Conservation (phyloP, 2,113 vertebrate species). For the Porphyrio hochstetteri region DNA sequence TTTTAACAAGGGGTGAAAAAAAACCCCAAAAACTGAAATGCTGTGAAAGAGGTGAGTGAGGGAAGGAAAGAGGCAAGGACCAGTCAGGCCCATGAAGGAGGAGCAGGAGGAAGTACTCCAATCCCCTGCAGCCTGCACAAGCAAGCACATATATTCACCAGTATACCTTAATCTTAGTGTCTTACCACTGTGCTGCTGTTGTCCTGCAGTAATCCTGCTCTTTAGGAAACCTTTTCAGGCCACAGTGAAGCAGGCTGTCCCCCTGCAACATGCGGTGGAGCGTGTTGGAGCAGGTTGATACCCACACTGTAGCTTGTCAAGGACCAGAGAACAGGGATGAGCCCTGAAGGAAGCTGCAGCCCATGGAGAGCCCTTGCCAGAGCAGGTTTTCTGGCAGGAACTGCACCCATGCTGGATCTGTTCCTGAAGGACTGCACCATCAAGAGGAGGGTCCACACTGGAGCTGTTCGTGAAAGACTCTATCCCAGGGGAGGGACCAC, state of each 20-base stretch:
- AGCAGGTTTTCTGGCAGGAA: background rate
- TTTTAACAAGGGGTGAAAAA: background rate
- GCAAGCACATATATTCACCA: background rate
- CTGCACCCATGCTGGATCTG: no score
- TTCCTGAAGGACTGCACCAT: background rate
- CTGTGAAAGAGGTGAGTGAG: background rate
- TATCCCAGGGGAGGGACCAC: rapidly evolving
- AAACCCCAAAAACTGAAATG: no score
- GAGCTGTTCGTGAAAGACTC: background rate
- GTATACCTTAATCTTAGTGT: background rate
- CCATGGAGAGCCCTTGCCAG: rapidly evolving
- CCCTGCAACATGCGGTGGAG: rapidly evolving
- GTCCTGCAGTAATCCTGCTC: background rate
- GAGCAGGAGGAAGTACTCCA: background rate
- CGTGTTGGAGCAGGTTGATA: rapidly evolving
- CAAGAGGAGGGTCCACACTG: rapidly evolving
- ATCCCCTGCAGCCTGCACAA: background rate
- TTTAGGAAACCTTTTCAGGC: background rate
- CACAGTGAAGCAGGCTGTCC: background rate
- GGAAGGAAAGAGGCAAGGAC: background rate
- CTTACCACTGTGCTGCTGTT: background rate
- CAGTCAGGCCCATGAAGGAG: background rate
- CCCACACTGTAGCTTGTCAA: rapidly evolving
- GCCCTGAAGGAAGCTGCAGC: background rate
- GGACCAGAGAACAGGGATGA: background rate